A percentile compares a stretch with the other conserved stretches of the same genome.
Conservation (phyloP, 2,797 vertebrate genomes). For the Cryptoprocta ferox region DNA sequence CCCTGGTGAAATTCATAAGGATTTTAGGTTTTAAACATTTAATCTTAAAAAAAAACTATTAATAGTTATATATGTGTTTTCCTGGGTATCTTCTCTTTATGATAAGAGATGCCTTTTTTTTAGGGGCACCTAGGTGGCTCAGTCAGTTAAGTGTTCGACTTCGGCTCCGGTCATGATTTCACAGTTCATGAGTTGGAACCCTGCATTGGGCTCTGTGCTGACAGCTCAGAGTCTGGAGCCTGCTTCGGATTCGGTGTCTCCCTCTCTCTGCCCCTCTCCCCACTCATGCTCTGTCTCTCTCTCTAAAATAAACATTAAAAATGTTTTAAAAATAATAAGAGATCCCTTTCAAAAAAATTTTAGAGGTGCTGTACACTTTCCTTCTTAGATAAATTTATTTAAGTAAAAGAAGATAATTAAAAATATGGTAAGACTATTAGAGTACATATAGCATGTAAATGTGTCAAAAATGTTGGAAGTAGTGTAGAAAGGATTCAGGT, state of each 20-base stretch:
- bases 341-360: background rate
- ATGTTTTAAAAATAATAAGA: too few species aligned
- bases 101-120: background rate
- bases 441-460: background rate
- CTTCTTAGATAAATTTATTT: background rate
- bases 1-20: background rate
- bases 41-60: background rate
- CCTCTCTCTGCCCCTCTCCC: too few species aligned
- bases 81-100: background rate
- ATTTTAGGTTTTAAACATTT: background rate
- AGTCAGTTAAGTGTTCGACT: too few species aligned
- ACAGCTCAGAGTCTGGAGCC: too few species aligned
- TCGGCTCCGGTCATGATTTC: too few species aligned
- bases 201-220: too few species aligned
- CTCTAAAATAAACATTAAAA: too few species aligned
- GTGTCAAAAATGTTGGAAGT: background rate
- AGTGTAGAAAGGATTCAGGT: background rate
- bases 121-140: too few species aligned
- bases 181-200: too few species aligned
- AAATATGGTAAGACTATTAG: background rate
- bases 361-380: background rate
- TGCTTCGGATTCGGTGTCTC: too few species aligned
- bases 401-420: background rate
- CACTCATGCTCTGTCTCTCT: too few species aligned
- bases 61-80: background rate